These are phyloP conservation scores for Mactra quadrangularis DNA, from an alignment of 1,140 invertebrate species.

Conservation along the genomic window DNA sequence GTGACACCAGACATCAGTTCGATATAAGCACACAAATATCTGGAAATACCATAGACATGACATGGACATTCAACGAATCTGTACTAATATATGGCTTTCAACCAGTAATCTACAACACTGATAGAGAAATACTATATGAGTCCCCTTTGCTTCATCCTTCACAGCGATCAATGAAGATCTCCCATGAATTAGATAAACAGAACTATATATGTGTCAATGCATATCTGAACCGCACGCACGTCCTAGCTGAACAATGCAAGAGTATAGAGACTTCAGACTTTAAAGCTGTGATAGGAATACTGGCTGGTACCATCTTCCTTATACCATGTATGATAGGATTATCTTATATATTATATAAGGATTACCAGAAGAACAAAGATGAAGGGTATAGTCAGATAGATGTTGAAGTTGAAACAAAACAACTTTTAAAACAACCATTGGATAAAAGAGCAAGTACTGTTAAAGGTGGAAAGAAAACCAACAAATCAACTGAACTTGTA, in stretches of 20 bases:
- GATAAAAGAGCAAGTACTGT: background rate
- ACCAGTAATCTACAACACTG: slow-evolving; percentile 8
- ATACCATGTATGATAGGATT: slow-evolving; percentile 68
- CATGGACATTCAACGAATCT: slow-evolving; percentile 44
- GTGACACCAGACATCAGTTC: background rate
- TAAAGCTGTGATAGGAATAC: slow-evolving; percentile 70
- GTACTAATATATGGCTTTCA: slow-evolving; percentile 51
- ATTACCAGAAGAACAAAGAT: slow-evolving; percentile 52
- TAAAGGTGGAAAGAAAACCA: background rate
- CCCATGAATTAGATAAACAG: slow-evolving; percentile 50
- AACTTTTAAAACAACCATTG: background rate
- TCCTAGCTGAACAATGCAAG: slow-evolving; percentile 47
- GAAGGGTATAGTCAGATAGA: slow-evolving; percentile 12
- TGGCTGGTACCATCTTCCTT: slow-evolving; percentile 73
- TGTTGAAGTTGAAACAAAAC: background rate
- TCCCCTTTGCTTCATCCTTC: slow-evolving; percentile 54
- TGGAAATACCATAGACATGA: slow-evolving; percentile 16
- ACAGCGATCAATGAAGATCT: slow-evolving; percentile 13
- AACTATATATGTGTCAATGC: slow-evolving; percentile 54
- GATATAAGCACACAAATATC: background rate
- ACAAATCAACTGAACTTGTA: background rate
- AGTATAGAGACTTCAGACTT: slow-evolving; percentile 18
- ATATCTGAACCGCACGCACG: slow-evolving; percentile 13
- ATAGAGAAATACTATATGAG: slow-evolving; percentile 33
- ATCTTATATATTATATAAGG: slow-evolving; percentile 67